Conservation (phyloP, 1,140 invertebrate species). For the Scaptodrosophila lebanonensis region DNA sequence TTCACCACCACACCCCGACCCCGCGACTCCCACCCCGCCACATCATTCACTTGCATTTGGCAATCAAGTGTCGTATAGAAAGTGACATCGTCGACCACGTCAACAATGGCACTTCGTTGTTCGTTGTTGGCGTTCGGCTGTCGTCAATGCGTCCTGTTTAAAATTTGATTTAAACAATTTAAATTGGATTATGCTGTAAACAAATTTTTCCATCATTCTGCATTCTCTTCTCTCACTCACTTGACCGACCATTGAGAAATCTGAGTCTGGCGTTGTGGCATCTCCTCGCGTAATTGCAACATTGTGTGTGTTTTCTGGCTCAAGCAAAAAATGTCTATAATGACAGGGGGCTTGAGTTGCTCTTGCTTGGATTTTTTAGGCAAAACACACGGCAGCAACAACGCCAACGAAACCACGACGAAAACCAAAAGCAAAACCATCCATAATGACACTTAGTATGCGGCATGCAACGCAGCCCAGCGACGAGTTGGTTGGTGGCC, state of each 20-base stretch:
- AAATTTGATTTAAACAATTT: constrained; percentile 77
- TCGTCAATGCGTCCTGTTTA: constrained; percentile 47
- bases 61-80: constrained; percentile 9
- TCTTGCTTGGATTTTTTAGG: no score
- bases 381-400: constrained; percentile 12
- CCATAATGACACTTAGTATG: constrained; percentile 75
- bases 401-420: constrained; percentile 22
- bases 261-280: neutral
- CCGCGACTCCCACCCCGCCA: constrained; percentile 9
- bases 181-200: constrained; percentile 76
- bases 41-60: constrained; percentile 4
- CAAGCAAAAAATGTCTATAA: no score
- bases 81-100: constrained; percentile 12
- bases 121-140: constrained; percentile 3
- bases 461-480: constrained; percentile 71
- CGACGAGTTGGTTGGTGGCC: constrained; percentile 60
- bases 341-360: constrained; percentile 50
- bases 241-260: constrained; percentile 36
- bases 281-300: constrained; percentile 57
- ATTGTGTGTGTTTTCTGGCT: constrained; percentile 51
- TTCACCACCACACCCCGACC: constrained; percentile 43
- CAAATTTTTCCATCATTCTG: no score
- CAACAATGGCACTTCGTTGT: constrained; percentile 57
- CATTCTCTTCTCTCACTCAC: no score
- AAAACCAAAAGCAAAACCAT: constrained; percentile 22